These are phyloP conservation scores for Petaurus breviceps DNA, from an alignment of 2,113 vertebrate species.

Conservation along the genomic window DNA sequence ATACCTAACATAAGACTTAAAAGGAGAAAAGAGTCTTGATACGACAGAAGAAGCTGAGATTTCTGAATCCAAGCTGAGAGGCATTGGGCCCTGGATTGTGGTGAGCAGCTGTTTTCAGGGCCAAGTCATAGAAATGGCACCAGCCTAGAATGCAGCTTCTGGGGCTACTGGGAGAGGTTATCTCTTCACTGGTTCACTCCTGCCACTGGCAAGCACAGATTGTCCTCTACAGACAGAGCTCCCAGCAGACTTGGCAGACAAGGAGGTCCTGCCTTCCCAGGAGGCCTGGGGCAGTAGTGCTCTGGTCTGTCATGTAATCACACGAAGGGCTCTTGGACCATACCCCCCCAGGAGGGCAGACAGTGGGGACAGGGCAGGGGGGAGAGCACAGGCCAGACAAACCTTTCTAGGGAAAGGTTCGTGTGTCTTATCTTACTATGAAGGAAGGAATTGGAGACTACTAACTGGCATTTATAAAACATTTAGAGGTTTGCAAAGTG, in stretches of 20 bases:
- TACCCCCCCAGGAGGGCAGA: conserved; percentile 30
- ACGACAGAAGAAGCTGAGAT: neutral
- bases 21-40: neutral
- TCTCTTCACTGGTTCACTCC: conserved; percentile 59
- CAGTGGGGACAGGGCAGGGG: neutral
- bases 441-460: conserved; percentile 38
- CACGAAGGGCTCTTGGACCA: neutral
- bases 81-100: conserved; percentile 22
- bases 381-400: conserved; percentile 5
- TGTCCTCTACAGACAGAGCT: conserved; percentile 46
- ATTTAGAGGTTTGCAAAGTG: no score
- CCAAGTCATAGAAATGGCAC: conserved; percentile 67
- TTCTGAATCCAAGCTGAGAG: neutral
- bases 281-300: neutral
- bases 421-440: conserved; percentile 46
- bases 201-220: neutral
- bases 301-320: neutral
- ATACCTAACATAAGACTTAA: conserved; percentile 35
- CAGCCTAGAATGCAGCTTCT: conserved; percentile 69
- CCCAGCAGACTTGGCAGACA: neutral
- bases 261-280: neutral
- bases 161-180: conserved; percentile 58
- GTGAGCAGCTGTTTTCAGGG: conserved; percentile 44
- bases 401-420: neutral
- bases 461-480: no score